These are phyloP conservation scores for Apis florea DNA, from an alignment of 1,140 invertebrate species.

Conservation along the genomic window DNA sequence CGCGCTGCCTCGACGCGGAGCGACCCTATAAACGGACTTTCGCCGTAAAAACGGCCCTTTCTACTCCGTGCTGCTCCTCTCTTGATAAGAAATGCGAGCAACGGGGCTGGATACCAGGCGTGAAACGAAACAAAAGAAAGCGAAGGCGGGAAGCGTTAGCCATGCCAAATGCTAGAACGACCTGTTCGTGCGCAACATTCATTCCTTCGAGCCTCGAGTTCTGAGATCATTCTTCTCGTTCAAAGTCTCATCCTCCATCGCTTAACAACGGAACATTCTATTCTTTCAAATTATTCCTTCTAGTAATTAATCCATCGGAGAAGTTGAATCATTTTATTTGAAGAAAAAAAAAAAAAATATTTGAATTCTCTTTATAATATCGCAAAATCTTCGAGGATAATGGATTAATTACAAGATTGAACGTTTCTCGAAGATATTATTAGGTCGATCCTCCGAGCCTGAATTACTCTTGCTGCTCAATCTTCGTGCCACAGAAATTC, in stretches of 20 bases:
- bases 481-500: neutral
- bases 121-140: conserved; percentile 19
- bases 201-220: conserved; percentile 15
- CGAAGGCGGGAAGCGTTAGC: conserved; percentile 44
- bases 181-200: conserved; percentile 17
- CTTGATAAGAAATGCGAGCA: conserved; percentile 17
- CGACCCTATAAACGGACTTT: neutral
- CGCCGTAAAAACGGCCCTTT: neutral
- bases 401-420: no score
- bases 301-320: no score
- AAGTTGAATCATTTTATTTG: no score
- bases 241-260: no score
- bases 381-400: no score
- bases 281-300: neutral
- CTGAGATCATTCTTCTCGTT: no score
- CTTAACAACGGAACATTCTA: neutral
- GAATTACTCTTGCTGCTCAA: neutral
- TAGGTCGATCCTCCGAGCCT: neutral
- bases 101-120: conserved; percentile 17
- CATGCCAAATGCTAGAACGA: conserved; percentile 51
- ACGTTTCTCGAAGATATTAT: no score
- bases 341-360: no score
- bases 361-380: no score
- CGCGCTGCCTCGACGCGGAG: neutral
- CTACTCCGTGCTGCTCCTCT: neutral